A percentile compares a stretch with the other conserved stretches of the same genome.
Conservation (phyloP, 1,140 invertebrate genomes). For the Euura saliciscinereae region DNA sequence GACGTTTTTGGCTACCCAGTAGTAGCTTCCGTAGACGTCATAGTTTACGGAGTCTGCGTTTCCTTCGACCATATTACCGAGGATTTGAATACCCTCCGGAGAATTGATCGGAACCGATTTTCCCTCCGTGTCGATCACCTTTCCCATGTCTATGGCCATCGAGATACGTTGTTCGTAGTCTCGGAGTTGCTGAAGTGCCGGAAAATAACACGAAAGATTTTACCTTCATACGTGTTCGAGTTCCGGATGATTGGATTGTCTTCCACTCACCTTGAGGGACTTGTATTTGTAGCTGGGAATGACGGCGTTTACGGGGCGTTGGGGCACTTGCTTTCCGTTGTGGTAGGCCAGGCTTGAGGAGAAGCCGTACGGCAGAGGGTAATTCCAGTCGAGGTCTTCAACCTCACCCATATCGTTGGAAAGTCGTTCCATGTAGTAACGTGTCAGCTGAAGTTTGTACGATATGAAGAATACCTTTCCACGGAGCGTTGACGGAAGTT, state of each 20-base stretch:
- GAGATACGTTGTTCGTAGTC: slow-evolving; percentile 67
- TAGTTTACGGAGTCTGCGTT: slow-evolving; percentile 59
- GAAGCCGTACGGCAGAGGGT: slow-evolving; percentile 66
- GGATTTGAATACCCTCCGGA: slow-evolving; percentile 61
- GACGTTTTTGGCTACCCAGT: slow-evolving; percentile 27
- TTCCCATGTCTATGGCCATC: slow-evolving; percentile 68
- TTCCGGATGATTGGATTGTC: neutral
- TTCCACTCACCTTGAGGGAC: slow-evolving; percentile 33
- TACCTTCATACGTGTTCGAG: neutral
- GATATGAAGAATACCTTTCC: slow-evolving; percentile 66
- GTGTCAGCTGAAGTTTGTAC: slow-evolving; percentile 66
- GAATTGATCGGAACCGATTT: slow-evolving; percentile 59
- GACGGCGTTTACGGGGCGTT: slow-evolving; percentile 49
- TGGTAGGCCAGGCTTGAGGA: slow-evolving; percentile 68
- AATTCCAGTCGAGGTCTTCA: slow-evolving; percentile 64
- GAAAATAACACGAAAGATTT: neutral
- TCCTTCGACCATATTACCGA: slow-evolving; percentile 64
- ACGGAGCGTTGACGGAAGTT: slow-evolving; percentile 62
- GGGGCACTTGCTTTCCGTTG: slow-evolving; percentile 71
- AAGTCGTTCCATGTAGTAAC: slow-evolving; percentile 72
- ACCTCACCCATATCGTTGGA: slow-evolving; percentile 66
- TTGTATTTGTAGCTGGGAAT: slow-evolving; percentile 48
- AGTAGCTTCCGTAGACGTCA: slow-evolving; percentile 54
- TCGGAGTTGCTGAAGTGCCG: slow-evolving; percentile 55
- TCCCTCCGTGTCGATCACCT: slow-evolving; percentile 57